These are phyloP conservation scores for Drosophila colorata DNA, from an alignment of 2,888 invertebrate species.

Conservation along the genomic window DNA sequence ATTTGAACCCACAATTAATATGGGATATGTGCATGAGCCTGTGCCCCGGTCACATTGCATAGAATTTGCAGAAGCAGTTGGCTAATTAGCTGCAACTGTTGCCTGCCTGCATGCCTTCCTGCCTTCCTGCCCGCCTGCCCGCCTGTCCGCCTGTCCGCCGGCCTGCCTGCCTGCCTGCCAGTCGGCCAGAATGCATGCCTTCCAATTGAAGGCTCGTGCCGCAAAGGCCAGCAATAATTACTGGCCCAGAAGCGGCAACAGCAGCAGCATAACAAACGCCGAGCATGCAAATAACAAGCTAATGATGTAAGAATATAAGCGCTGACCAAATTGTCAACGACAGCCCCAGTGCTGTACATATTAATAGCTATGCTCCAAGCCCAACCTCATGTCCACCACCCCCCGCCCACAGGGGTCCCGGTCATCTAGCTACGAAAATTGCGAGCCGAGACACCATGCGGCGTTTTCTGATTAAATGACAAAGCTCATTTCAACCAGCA, in stretches of 20 bases:
- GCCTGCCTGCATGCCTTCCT: constrained; percentile 25
- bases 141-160: not conserved
- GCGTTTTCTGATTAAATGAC: constrained; percentile 80
- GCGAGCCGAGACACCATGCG: constrained; percentile 67
- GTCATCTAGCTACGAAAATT: constrained; percentile 21
- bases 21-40: constrained; percentile 32
- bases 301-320: constrained; percentile 74
- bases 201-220: constrained; percentile 72
- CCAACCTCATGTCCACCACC: not conserved
- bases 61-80: constrained; percentile 72
- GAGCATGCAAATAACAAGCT: constrained; percentile 77
- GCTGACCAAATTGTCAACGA: constrained; percentile 77
- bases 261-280: constrained; percentile 21
- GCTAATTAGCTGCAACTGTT: constrained; percentile 79
- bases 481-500: constrained; percentile 59
- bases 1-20: constrained; percentile 74
- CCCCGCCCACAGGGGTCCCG: not conserved
- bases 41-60: constrained; percentile 38
- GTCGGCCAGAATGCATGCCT: constrained; percentile 27
- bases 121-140: not conserved
- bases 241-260: constrained; percentile 25
- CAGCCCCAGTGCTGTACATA: constrained; percentile 47
- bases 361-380: constrained; percentile 42
- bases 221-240: constrained; percentile 59
- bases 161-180: constrained; percentile 13